These are phyloP conservation scores for Epinotia nisella DNA, from an alignment of 2,888 invertebrate genomes.

Conservation along the genomic window DNA sequence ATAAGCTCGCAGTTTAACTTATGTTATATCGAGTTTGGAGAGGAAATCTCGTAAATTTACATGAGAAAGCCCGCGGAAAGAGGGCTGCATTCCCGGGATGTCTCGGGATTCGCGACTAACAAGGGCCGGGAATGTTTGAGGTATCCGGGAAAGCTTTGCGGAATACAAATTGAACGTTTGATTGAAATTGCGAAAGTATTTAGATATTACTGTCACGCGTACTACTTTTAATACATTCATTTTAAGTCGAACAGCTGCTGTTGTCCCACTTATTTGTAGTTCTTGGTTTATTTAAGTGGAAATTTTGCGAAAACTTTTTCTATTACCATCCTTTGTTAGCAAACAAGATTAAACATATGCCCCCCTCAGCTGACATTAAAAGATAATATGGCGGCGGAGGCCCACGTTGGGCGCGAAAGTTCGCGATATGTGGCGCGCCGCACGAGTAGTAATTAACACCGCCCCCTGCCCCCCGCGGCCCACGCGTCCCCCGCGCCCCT, in stretches of 20 bases:
- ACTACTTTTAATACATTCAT: constrained; percentile 9
- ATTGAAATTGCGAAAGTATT: constrained; percentile 72
- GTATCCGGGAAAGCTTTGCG: constrained; percentile 70
- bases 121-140: constrained; percentile 75
- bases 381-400: constrained; percentile 71
- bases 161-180: constrained; percentile 72
- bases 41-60: constrained; percentile 77
- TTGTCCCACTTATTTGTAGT: constrained; percentile 5
- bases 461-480: constrained; percentile 60
- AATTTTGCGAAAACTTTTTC: constrained; percentile 54
- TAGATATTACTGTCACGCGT: constrained; percentile 50
- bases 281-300: constrained; percentile 41
- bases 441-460: constrained; percentile 84
- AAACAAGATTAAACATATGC: constrained; percentile 62
- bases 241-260: neutral
- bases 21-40: constrained; percentile 68
- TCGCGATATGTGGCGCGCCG: constrained; percentile 81
- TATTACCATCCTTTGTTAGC: constrained; percentile 59
- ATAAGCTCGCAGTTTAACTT: constrained; percentile 66
- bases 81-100: constrained; percentile 61
- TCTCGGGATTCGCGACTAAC: constrained; percentile 65
- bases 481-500: constrained; percentile 47
- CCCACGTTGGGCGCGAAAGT: constrained; percentile 78
- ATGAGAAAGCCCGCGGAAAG: constrained; percentile 73
- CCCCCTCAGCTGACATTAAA: constrained; percentile 69